Conservation (phyloP, 2,797 vertebrate species). For the Falco cherrug region DNA sequence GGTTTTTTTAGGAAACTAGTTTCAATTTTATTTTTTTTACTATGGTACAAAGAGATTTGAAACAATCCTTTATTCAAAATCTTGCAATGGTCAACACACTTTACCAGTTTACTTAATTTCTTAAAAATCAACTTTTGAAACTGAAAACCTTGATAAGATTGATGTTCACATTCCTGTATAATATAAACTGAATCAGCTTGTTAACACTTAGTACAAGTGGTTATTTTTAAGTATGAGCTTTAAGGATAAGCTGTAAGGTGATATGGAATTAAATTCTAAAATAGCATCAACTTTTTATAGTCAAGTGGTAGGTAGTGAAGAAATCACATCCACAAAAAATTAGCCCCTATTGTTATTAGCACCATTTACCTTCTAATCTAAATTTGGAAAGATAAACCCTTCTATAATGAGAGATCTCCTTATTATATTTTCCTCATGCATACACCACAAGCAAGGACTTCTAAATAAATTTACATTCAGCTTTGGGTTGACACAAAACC, state of each 20-base stretch:
- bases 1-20: not conserved
- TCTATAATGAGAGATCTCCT: not conserved
- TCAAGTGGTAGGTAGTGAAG: not conserved
- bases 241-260: not conserved
- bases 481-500: not conserved
- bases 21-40: not conserved
- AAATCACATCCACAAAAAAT: not conserved
- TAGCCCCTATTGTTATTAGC: not conserved
- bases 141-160: not conserved
- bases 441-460: not conserved
- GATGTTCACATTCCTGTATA: not conserved
- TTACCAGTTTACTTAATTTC: not conserved
- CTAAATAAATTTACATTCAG: not conserved
- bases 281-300: not conserved
- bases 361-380: not conserved
- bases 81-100: not conserved
- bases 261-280: not conserved
- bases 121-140: not conserved
- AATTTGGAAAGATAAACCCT: not conserved
- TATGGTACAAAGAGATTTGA: not conserved
- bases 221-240: not conserved
- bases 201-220: not conserved
- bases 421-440: not conserved
- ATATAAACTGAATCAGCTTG: not conserved
- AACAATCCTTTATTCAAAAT: not conserved